Base-by-base conservation (phyloP, 2,113 vertebrate species). In the Dicrurus megarhynchus region DNA sequence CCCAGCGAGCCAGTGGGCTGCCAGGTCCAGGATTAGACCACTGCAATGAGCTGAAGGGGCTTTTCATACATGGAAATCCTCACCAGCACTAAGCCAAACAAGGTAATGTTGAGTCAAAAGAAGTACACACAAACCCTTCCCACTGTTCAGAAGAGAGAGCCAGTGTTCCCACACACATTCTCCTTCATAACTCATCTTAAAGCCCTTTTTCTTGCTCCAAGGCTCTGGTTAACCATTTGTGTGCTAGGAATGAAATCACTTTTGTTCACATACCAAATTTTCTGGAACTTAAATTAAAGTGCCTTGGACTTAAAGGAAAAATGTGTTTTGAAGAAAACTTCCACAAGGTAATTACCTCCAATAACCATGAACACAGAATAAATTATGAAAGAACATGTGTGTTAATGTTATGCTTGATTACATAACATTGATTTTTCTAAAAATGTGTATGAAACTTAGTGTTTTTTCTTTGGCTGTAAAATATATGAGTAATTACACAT, bases 41-140 rank as follows among this genome's bases (percentile, higher is more conserved):
- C 56, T 28, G 2, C 0, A 0, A n/a, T 22, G 46, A 86, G 52
- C 33, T 69, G 37, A 39, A 55, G 50, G 33, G 15, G n/a, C 13
- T 73, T 90, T 57, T 80, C 28, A 5, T 26, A 32, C 9, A 35
- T 26, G 44, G 80, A 71, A 69, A 83, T 83, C 16, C 32, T 50
- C 42, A 37, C 22, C 49, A 90, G 11, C 32, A 16, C 47, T 30
- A 42, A 69, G 89, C 32, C 71, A 91, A 89, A 57, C n/a, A 88
- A 84, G 44, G 67, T 3, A 84, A 69, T 33, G 33, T 41, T 59
- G 55, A 90, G 44, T 49, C 41, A 77, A 71, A 86, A 80, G 22
- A 41, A 61, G 15, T 8, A 11, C 1, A 1, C 22, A 32, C 16
- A 88, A 88, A 85, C 15, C 11, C 63, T 74, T 73, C n/a, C 67